Base-by-base conservation (phyloP, 2,888 invertebrate species). In the Heliconius ethilla region DNA sequence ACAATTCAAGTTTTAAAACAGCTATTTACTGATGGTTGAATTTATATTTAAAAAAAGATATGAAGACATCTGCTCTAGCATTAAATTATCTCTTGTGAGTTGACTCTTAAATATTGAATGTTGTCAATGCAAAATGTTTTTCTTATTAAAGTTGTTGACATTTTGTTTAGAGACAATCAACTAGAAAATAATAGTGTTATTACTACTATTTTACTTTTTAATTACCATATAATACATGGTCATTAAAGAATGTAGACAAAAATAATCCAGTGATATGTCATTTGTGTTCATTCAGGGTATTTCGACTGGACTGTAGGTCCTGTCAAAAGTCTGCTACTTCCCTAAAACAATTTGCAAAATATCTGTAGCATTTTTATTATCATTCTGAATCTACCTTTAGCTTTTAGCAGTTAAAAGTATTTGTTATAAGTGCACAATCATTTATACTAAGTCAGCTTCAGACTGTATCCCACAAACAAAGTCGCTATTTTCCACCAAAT, bases 1-100 rank as follows among this genome's bases (percentile, higher is more conserved):
- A 67, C 13, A 15, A 40, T 45, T 45, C 25, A 18, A 3, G 18
- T 45, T 69, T 45, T 37, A 40, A 13, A 45, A 45, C 6, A 18
- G 25, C 25, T 7, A 1, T 15, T 67, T 69, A 25, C 3, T n/a
- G 1, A 66, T 25, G 40, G 15, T 27, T 18, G n/a, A 25, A 25
- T 45, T 45, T 40, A 45, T 69, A 67, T 25, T n/a, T 25, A 45
- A 69, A 25, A 66, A 66, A 66, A 67, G 37, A 37, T 69, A 25
- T 40, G 69, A 45, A 25, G 6, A 69, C 69, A 69, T 45, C 40
- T 69, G 69, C 40, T 45, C 67, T 67, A n/a, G 40, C n/a, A 67
- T 40, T 59, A n/a, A 66, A 67, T 33, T 67, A 25, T 15, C 59
- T 59, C 59, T 10, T 59, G 59, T 59, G 18, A 51, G 2, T 51